Conservation (phyloP, 2,888 invertebrate species). For the Dolichomitus sp. region DNA sequence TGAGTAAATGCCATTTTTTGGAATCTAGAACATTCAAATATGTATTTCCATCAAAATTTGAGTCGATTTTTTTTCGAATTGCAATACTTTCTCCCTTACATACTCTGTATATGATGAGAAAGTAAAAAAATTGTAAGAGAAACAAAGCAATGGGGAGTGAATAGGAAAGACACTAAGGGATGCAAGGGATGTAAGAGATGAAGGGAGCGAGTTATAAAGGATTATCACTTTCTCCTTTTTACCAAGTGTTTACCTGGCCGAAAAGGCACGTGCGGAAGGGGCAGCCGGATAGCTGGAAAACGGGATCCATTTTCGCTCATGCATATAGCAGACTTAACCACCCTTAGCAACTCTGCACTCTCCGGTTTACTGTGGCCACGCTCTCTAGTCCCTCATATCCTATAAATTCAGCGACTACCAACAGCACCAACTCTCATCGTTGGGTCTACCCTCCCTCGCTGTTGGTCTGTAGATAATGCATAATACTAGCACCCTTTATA, state of each 20-base stretch:
- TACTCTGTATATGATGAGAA: no score
- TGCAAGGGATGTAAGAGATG: neutral
- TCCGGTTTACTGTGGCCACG: slow-evolving; percentile 3
- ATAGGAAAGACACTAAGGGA: neutral
- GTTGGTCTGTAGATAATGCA: slow-evolving; percentile 49
- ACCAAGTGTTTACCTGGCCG: slow-evolving; percentile 47
- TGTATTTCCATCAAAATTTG: no score
- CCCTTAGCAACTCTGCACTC: slow-evolving; percentile 40
- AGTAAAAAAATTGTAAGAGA: neutral
- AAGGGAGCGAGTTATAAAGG: neutral
- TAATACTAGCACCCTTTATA: slow-evolving; percentile 30
- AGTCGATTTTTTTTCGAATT: no score
- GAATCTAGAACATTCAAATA: no score
- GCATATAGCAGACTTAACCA: slow-evolving; percentile 43
- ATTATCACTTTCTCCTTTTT: slow-evolving; percentile 26
- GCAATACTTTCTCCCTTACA: no score
- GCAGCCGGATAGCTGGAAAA: neutral
- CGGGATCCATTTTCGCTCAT: slow-evolving; percentile 36
- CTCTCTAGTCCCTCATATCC: slow-evolving; percentile 16
- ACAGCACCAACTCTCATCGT: slow-evolving; percentile 18
- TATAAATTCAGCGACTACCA: slow-evolving; percentile 39
- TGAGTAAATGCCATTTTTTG: no score
- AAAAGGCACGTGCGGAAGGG: slow-evolving; percentile 24
- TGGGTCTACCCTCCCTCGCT: slow-evolving; percentile 25
- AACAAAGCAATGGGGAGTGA: neutral